Percentiles rank a stretch among this genome's conserved stretches.
These are phyloP conservation scores for Patella pellucida DNA, from an alignment of 2,888 invertebrate species.

Conservation along the genomic window DNA sequence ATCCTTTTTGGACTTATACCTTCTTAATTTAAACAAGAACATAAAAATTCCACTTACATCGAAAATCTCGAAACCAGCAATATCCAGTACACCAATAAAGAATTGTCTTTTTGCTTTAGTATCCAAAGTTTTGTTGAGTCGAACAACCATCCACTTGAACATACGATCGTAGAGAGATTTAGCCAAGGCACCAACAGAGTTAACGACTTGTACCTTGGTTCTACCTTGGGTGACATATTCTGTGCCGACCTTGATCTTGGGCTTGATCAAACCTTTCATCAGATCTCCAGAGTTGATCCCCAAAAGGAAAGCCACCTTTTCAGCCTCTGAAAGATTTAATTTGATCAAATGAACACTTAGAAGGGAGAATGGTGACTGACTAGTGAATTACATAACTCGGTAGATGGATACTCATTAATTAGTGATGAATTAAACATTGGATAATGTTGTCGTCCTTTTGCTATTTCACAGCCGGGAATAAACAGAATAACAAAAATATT, in stretches of 20 bases:
- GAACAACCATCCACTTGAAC: constrained; percentile 90
- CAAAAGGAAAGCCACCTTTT: constrained; percentile 90
- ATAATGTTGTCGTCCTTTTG: too few species aligned
- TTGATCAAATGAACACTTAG: neutral
- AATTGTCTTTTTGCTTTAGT: constrained; percentile 97
- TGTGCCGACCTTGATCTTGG: constrained; percentile 95
- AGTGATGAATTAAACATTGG: too few species aligned
- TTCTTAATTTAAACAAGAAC: too few species aligned
- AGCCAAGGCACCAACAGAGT: constrained; percentile 71
- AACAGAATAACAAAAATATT: neutral
- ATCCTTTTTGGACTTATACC: too few species aligned
- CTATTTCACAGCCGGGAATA: too few species aligned
- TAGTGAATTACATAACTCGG: too few species aligned
- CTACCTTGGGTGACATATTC: constrained; percentile 99
- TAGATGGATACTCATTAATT: too few species aligned
- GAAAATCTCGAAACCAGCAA: constrained; percentile 99
- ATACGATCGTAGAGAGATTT: constrained; percentile 72
- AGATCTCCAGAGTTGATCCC: constrained; percentile 87
- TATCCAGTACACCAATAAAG: constrained; percentile 99
- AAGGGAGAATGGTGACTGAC: neutral
- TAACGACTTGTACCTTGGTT: constrained; percentile 82
- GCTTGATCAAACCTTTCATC: constrained; percentile 85
- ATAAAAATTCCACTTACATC: constrained; percentile 74
- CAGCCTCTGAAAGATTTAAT: constrained; percentile 78
- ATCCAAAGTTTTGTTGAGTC: constrained; percentile 99